Conservation (phyloP, 2,797 vertebrate species). For the Pagetopsis macropterus region DNA sequence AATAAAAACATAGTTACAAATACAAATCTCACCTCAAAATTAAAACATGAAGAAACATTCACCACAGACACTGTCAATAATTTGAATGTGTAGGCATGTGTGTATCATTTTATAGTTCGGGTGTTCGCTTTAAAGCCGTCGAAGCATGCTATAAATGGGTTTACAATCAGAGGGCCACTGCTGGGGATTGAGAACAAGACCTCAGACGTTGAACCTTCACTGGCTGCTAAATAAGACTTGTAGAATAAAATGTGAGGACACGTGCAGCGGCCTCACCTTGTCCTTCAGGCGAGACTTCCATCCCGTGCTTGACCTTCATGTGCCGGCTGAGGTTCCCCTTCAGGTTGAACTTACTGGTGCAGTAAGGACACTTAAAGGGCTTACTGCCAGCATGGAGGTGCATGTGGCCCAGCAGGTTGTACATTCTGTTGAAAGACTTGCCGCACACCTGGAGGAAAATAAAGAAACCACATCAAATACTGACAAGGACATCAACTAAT, state of each 20-base stretch:
- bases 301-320: slow-evolving; percentile 98
- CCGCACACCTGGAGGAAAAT: slow-evolving; percentile 90
- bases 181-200: not conserved
- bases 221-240: not conserved
- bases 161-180: not conserved
- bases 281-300: slow-evolving; percentile 94
- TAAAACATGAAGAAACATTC: too few relatives aligned
- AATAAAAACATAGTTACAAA: not conserved
- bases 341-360: slow-evolving; percentile 98
- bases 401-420: slow-evolving; percentile 99
- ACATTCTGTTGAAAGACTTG: slow-evolving; percentile 99
- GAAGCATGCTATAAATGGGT: not conserved
- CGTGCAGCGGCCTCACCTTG: slow-evolving; percentile 83
- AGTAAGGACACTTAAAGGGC: slow-evolving; percentile 98
- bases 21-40: not conserved
- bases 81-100: not conserved
- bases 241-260: not conserved
- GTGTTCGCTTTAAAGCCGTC: not conserved
- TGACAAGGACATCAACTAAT: not conserved
- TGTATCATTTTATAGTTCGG: not conserved
- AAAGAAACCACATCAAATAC: not conserved
- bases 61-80: not conserved
- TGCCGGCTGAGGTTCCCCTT: slow-evolving; percentile 98
- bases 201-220: not conserved
- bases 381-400: slow-evolving; percentile 97